Percentiles rank a stretch among this genome's conserved stretches.
Conservation (phyloP, 2,113 vertebrate species). For the Hippocampus comes region DNA sequence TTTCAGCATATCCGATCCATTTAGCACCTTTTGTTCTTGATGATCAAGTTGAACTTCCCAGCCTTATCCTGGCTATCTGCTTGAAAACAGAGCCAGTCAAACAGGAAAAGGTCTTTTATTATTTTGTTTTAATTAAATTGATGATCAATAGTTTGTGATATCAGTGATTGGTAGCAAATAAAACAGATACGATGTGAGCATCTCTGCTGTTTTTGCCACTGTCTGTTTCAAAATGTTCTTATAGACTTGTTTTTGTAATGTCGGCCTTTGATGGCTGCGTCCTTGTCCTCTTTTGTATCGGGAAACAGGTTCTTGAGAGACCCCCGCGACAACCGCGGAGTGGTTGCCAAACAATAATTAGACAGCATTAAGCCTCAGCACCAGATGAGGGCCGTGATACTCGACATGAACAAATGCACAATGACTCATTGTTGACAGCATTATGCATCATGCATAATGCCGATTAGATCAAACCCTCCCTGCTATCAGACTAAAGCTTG, state of each 20-base stretch:
- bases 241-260: neutral
- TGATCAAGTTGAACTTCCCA: too few relatives aligned
- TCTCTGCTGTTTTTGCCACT: neutral
- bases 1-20: conserved; percentile 15
- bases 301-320: neutral
- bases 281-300: neutral
- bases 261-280: neutral
- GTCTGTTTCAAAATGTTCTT: neutral
- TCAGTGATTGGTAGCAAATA: too few relatives aligned
- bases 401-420: neutral
- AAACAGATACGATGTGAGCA: too few relatives aligned
- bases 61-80: too few relatives aligned
- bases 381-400: neutral
- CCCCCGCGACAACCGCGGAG: neutral
- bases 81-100: neutral
- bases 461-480: neutral
- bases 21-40: conserved; percentile 19
- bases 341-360: neutral
- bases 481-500: neutral
- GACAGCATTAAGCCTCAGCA: neutral
- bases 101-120: neutral
- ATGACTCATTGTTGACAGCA: neutral
- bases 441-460: neutral
- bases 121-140: too few relatives aligned
- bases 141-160: too few relatives aligned